Conservation (phyloP, 2,113 vertebrate genomes). For the Syrrhaptes paradoxus region DNA sequence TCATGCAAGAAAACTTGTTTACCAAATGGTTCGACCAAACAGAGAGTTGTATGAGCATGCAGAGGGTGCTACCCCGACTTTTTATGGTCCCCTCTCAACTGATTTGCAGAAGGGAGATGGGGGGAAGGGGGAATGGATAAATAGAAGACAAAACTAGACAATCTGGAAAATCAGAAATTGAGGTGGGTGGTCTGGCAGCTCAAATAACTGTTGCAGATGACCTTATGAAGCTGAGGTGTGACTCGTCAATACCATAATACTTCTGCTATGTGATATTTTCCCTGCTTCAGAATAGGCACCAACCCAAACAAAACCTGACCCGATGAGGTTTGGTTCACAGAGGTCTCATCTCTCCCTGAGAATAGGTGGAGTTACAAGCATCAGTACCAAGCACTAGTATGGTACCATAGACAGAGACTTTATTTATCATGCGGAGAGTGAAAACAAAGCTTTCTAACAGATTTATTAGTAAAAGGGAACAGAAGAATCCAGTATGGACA, state of each 20-base stretch:
- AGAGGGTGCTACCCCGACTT: background rate
- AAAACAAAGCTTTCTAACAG: slow-evolving; percentile 61
- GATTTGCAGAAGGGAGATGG: background rate
- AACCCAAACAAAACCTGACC: slow-evolving; percentile 54
- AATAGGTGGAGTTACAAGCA: slow-evolving; percentile 23
- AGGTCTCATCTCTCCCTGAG: slow-evolving; percentile 36
- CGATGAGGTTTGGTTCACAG: slow-evolving; percentile 23
- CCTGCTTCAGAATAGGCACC: background rate
- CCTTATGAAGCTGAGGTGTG: background rate
- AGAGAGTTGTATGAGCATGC: background rate
- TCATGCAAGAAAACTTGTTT: slow-evolving; percentile 57
- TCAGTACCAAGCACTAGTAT: background rate
- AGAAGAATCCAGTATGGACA: slow-evolving; percentile 54
- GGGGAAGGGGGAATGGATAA: background rate
- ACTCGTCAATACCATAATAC: slow-evolving; percentile 39
- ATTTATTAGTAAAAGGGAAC: slow-evolving; percentile 63
- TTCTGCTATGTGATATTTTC: slow-evolving; percentile 3
- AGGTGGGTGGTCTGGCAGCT: slow-evolving; percentile 45
- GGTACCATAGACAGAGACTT: slow-evolving; percentile 28
- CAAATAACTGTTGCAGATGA: slow-evolving; percentile 10
- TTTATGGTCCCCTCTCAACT: background rate
- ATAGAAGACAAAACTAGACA: background rate
- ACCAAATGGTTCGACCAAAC: background rate
- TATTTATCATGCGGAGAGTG: slow-evolving; percentile 54
- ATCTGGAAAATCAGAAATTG: slow-evolving; percentile 4